Conservation (phyloP, 2,797 vertebrate species). For the Sebastes jordani region DNA sequence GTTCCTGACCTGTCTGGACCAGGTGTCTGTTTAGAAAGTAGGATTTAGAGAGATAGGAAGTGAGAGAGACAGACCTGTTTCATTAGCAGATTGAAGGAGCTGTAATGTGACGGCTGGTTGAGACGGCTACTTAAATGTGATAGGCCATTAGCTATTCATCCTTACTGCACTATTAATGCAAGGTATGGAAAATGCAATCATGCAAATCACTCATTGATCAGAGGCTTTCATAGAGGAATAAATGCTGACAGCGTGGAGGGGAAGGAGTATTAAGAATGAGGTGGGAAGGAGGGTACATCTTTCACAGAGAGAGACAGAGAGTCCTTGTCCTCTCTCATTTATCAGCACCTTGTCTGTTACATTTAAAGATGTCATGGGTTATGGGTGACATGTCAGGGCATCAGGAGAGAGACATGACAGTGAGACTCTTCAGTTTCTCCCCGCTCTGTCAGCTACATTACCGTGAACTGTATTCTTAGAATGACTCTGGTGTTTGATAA, state of each 20-base stretch:
- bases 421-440: not conserved
- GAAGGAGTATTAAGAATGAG: constrained; percentile 41
- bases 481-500: not conserved
- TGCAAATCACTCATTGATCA: constrained; percentile 79
- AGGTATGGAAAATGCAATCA: constrained; percentile 79
- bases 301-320: not conserved
- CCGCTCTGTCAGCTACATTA: constrained; percentile 28
- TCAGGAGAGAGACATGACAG: constrained; percentile 8
- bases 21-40: constrained; percentile 26
- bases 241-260: constrained; percentile 66
- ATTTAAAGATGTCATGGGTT: constrained; percentile 46
- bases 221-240: constrained; percentile 72
- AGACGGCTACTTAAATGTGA: constrained; percentile 79
- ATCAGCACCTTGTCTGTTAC: constrained; percentile 25
- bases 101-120: constrained; percentile 68
- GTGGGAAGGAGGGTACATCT: constrained; percentile 30
- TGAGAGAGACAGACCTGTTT: constrained; percentile 54
- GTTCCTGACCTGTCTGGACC: constrained; percentile 13
- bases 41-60: constrained; percentile 15
- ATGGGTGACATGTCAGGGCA: constrained; percentile 13
- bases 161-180: constrained; percentile 71
- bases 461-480: constrained; percentile 3
- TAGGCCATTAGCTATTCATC: constrained; percentile 77
- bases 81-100: constrained; percentile 73
- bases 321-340: constrained; percentile 40